Evolutionary conservation across 2,888 invertebrate species (phyloP).

Genomic region (Tetropium fuscum): DNA sequence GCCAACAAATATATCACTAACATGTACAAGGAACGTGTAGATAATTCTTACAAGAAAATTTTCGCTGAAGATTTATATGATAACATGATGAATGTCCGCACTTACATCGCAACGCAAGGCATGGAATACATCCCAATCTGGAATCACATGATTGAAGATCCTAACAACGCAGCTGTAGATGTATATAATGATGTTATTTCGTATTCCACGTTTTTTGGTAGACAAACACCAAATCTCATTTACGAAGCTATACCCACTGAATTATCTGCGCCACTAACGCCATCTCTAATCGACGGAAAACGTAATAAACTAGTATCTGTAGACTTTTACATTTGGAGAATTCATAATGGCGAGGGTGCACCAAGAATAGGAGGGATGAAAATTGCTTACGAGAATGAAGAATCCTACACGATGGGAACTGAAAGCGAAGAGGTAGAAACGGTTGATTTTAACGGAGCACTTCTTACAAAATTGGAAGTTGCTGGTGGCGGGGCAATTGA

Average conservation of each 20-base stretch:
- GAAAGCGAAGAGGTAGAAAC: background rate
- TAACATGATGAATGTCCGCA: slow-evolving; percentile 17
- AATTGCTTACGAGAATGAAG: background rate
- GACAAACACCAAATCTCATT: slow-evolving; percentile 1
- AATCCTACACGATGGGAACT: slow-evolving; percentile 1
- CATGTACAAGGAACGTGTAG: slow-evolving; percentile 2
- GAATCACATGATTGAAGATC: slow-evolving; percentile 19
- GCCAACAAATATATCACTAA: slow-evolving; percentile 19
- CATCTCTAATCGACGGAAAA: background rate
- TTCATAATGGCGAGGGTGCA: background rate
- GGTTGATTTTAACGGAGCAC: slow-evolving; percentile 1
- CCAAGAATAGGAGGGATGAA: slow-evolving; percentile 18
- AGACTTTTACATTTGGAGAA: slow-evolving; percentile 6
- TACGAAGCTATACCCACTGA: background rate
- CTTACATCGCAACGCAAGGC: slow-evolving; percentile 20
- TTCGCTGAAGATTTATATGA: slow-evolving; percentile 22
- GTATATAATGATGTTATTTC: slow-evolving; percentile 6
- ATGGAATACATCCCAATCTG: slow-evolving; percentile 24
- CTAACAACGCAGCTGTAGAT: background rate
- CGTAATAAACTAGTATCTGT: background rate
- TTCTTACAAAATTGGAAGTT: background rate
- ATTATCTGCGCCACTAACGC: background rate
- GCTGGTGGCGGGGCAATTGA: slow-evolving; percentile 8
- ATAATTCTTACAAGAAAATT: slow-evolving; percentile 12
- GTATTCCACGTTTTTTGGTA: slow-evolving; percentile 14